These are phyloP conservation scores for Cuniculus paca DNA, from an alignment of 2,797 vertebrate genomes.

Conservation along the genomic window DNA sequence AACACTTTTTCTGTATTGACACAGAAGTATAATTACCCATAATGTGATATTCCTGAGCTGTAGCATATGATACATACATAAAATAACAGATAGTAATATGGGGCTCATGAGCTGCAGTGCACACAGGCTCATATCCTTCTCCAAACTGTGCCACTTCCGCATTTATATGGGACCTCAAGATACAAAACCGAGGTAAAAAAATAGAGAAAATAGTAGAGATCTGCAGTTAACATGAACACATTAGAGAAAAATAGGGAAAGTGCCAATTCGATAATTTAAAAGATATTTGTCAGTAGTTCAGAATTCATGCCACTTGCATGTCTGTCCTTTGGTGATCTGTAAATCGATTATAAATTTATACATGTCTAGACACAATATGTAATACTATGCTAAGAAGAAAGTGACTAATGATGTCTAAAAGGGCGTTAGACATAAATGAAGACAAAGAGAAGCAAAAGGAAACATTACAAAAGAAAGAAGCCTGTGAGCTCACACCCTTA, in stretches of 20 bases:
- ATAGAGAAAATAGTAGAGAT: neutral
- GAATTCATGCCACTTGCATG: neutral
- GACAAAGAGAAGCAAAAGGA: slow-evolving; percentile 10
- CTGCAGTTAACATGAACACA: neutral
- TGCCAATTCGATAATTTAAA: neutral
- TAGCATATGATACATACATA: neutral
- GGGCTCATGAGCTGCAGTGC: neutral
- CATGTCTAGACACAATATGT: neutral
- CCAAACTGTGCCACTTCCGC: neutral
- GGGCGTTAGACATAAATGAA: neutral
- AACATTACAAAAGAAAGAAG: neutral
- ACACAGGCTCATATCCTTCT: neutral
- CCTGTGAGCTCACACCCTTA: neutral
- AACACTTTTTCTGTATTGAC: neutral
- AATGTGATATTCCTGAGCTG: neutral
- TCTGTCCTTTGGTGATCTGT: neutral
- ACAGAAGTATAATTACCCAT: neutral
- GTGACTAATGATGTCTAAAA: neutral
- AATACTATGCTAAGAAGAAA: slow-evolving; percentile 11
- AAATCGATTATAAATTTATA: neutral
- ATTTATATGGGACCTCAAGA: neutral
- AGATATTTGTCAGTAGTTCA: neutral
- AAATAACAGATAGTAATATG: neutral
- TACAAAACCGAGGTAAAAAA: neutral
- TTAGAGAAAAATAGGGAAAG: neutral